Base-by-base conservation (phyloP, 2,888 invertebrate genomes). In the Macrophya alboannulata region DNA sequence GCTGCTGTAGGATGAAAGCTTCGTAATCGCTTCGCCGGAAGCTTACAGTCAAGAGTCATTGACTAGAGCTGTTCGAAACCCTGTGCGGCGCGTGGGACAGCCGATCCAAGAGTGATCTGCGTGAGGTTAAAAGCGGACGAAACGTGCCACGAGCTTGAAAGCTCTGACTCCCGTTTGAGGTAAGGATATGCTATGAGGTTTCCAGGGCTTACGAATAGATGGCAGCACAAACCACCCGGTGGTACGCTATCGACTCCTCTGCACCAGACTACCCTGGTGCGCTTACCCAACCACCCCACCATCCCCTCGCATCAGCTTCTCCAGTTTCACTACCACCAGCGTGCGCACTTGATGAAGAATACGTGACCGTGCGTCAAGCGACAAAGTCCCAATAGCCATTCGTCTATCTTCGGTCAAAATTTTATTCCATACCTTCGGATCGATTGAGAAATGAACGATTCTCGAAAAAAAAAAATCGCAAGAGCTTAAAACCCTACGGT, bases 221-320 rank as follows among this genome's bases (percentile, higher is more conserved):
- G 89, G 88, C 89, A 88, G 85, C 84, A 83, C 85, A 10, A 71
- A 6, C 21, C n/a, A 86, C 77, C 86, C 85, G 43, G 43, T 84
- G 72, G 87, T 87, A 86, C 84, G 87, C 89, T 91, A 91, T 92
- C 91, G 91, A 92, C 91, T 89, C 83, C 87, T 88, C 87, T 90
- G 91, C 90, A 89, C 88, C 90, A 91, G 89, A 87, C 85, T 86
- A 86, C 84, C 84, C 87, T 84, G 82, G 82, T 86, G 85, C 86
- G 85, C 81, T 87, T 84, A 59, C 31, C 37, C 48, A 79, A 79
- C 82, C 84, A 86, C 74, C 79, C 88, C 87, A 86, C 84, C 84
- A 37, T 59, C 65, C 68, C 85, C 65, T 74, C 45, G 2, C 15
- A 17, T 40, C 77, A 59, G 62, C 79, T 84, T 72, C 76, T 86